phyloP scores from a whole-genome alignment of 1,140 invertebrate genomes.

The Neelides sp. region DNA sequence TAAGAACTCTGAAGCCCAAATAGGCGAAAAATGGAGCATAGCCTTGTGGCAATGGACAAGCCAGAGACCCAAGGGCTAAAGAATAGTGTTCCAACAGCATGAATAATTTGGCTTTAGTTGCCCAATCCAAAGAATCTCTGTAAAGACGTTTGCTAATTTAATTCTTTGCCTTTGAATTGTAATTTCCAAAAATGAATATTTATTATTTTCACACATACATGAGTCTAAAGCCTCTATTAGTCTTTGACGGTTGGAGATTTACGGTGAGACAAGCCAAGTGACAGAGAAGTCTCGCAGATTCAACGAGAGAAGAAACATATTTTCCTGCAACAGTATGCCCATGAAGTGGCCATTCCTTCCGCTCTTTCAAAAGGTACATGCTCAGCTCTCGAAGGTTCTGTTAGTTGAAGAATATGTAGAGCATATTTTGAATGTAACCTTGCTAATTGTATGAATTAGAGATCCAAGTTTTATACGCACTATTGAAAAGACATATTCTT shows the following conservation, averaged over 20 bases:
- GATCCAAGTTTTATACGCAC: slow-evolving; percentile 37
- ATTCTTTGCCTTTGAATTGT: slow-evolving; percentile 6
- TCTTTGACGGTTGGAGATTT: slow-evolving; percentile 48
- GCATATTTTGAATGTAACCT: neutral
- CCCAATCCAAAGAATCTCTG: slow-evolving; percentile 51
- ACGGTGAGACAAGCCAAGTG: slow-evolving; percentile 55
- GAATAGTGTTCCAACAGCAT: slow-evolving; percentile 61
- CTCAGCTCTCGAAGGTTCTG: slow-evolving; percentile 66
- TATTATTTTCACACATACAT: slow-evolving; percentile 48
- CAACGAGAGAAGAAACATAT: slow-evolving; percentile 62
- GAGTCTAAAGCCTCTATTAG: slow-evolving; percentile 58
- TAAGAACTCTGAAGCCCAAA: slow-evolving; percentile 59
- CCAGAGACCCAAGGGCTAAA: slow-evolving; percentile 59
- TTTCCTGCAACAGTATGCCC: slow-evolving; percentile 67
- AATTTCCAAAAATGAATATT: neutral
- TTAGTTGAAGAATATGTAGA: slow-evolving; percentile 15
- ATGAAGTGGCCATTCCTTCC: slow-evolving; percentile 44
- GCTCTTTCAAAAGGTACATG: slow-evolving; percentile 61
- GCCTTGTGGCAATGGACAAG: slow-evolving; percentile 68
- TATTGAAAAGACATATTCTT: slow-evolving; percentile 72
- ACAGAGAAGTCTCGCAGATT: slow-evolving; percentile 59
- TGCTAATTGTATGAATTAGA: neutral
- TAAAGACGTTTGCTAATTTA: slow-evolving; percentile 18
- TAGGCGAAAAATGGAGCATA: slow-evolving; percentile 77
- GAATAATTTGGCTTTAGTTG: slow-evolving; percentile 53